These are phyloP conservation scores for Caenorhabditis latens DNA, from an alignment of 1,140 invertebrate species.

Conservation along the genomic window DNA sequence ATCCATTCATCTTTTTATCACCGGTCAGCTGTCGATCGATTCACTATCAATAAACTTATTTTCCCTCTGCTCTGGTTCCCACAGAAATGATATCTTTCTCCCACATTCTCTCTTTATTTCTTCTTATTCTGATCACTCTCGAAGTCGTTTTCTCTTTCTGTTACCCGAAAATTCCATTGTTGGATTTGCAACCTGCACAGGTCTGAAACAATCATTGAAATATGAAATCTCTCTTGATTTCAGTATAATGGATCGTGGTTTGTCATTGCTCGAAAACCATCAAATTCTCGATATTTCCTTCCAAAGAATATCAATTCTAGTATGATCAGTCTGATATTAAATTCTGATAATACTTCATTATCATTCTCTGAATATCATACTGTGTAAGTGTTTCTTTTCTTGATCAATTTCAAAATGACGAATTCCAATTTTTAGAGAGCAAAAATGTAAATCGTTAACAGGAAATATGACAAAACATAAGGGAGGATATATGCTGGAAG, in stretches of 20 bases:
- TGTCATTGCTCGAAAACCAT: constrained; percentile 59
- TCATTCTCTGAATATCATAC: constrained; percentile 60
- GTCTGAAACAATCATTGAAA: neutral
- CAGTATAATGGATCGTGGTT: constrained; percentile 65
- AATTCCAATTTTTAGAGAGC: constrained; percentile 5
- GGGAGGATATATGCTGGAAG: constrained; percentile 53
- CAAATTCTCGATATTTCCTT: constrained; percentile 50
- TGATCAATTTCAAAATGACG: neutral
- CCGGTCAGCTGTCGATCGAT: constrained; percentile 47
- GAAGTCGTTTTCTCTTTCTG: constrained; percentile 11
- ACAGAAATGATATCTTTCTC: constrained; percentile 18
- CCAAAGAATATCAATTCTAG: constrained; percentile 59
- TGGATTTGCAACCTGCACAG: constrained; percentile 26
- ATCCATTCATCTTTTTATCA: constrained; percentile 12
- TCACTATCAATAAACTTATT: constrained; percentile 15
- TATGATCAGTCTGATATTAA: constrained; percentile 40
- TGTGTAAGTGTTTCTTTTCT: constrained; percentile 36
- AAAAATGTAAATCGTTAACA: constrained; percentile 17
- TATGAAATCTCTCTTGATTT: neutral
- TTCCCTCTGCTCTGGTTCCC: neutral
- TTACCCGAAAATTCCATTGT: constrained; percentile 40
- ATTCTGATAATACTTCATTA: constrained; percentile 1
- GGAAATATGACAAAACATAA: constrained; percentile 55
- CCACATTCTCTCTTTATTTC: neutral
- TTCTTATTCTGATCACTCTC: neutral